phyloP scores from a whole-genome alignment of 2,888 invertebrate species.

The Pyralis farinalis region DNA sequence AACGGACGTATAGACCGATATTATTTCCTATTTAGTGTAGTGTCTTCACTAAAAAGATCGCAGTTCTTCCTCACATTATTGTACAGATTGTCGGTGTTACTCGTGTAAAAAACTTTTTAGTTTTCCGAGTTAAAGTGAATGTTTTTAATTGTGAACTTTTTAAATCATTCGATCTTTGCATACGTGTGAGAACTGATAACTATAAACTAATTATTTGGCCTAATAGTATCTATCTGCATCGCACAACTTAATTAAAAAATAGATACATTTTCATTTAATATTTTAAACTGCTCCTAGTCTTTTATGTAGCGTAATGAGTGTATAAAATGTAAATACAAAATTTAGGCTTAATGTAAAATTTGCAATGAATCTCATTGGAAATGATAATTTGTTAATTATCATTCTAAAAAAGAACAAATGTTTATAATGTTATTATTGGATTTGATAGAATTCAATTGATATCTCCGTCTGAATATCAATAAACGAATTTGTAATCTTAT shows the following conservation, averaged over 20 bases:
- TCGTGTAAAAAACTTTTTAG: conserved; percentile 15
- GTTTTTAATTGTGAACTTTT: conserved; percentile 7
- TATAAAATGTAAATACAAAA: conserved; percentile 41
- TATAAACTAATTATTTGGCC: conserved; percentile 21
- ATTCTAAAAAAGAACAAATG: conserved; percentile 54
- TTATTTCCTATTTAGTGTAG: conserved; percentile 44
- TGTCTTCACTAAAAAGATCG: conserved; percentile 42
- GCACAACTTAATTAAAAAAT: conserved; percentile 27
- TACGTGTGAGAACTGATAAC: conserved; percentile 12
- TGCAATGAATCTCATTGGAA: conserved; percentile 32
- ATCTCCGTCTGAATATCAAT: conserved; percentile 74
- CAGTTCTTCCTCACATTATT: conserved; percentile 57
- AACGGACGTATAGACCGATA: conserved; percentile 71
- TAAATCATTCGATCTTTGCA: background rate
- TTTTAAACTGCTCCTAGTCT: conserved; percentile 54
- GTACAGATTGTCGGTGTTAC: conserved; percentile 17
- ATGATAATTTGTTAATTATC: conserved; percentile 36
- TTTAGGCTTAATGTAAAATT: conserved; percentile 28
- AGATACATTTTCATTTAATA: conserved; percentile 25
- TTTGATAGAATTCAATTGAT: conserved; percentile 69
- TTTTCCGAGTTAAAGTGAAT: conserved; percentile 11
- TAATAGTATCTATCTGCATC: conserved; percentile 22
- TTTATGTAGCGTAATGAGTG: conserved; percentile 64
- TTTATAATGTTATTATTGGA: conserved; percentile 61
- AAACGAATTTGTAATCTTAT: conserved; percentile 74